Conservation (phyloP, 92 coral and sea anemone species). For the Porites divaricata region DNA sequence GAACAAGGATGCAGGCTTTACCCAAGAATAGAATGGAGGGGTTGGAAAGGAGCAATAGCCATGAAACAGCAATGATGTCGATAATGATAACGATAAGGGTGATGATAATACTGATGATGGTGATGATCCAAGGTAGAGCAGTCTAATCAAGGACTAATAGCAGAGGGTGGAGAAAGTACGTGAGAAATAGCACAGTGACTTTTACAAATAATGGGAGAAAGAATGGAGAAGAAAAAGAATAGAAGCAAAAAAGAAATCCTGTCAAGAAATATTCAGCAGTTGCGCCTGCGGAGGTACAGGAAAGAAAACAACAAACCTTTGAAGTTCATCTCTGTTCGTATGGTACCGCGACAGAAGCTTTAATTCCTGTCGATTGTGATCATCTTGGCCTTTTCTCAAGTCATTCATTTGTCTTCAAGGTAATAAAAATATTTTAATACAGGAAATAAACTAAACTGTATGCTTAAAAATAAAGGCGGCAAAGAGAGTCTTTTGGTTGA, state of each 20-base stretch:
- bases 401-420: slow-evolving; percentile 84
- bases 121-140: no score
- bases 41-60: not conserved
- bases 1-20: no score
- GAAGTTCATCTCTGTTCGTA: slow-evolving; percentile 89
- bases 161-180: no score
- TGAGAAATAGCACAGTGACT: no score
- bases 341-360: slow-evolving; percentile 73
- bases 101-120: no score
- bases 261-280: not conserved
- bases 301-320: slow-evolving; percentile 65
- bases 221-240: not conserved
- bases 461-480: no score
- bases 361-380: slow-evolving; percentile 81
- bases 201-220: not conserved
- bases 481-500: no score
- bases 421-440: not conserved
- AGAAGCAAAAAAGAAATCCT: not conserved
- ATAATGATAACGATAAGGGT: not conserved
- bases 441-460: not conserved
- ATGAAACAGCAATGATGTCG: no score
- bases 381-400: slow-evolving; percentile 90
- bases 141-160: no score
- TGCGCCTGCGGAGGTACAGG: not conserved
- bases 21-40: not conserved